Evolutionary conservation across 1,140 invertebrate species (phyloP).

Genomic region (Agrypnia vestita): DNA sequence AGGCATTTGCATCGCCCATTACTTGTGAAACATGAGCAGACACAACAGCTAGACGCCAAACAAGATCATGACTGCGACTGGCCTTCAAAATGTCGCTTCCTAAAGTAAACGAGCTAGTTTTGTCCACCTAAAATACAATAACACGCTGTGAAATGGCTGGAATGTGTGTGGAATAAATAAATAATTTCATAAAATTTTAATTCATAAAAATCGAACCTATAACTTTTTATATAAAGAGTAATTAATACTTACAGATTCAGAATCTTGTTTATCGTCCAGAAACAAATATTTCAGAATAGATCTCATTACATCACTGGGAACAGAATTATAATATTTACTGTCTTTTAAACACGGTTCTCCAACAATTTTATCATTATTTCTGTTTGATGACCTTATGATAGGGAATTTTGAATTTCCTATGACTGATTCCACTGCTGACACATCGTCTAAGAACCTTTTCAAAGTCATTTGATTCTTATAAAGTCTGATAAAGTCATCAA

Average conservation of each 20-base stretch:
- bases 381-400: slow-evolving; percentile 69
- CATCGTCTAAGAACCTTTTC: slow-evolving; percentile 49
- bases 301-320: slow-evolving; percentile 80
- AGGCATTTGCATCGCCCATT: slow-evolving; percentile 83
- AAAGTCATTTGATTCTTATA: slow-evolving; percentile 39
- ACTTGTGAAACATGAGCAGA: slow-evolving; percentile 85
- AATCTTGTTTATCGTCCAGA: slow-evolving; percentile 80
- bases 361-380: slow-evolving; percentile 65
- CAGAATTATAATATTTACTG: slow-evolving; percentile 77
- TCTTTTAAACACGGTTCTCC: slow-evolving; percentile 65
- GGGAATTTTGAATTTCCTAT: slow-evolving; percentile 63
- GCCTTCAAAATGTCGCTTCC: slow-evolving; percentile 79
- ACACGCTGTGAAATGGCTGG: background rate
- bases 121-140: slow-evolving; percentile 41
- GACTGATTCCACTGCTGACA: slow-evolving; percentile 37
- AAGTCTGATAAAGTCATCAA: slow-evolving; percentile 50
- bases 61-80: slow-evolving; percentile 83
- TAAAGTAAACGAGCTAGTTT: slow-evolving; percentile 46
- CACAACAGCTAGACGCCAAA: slow-evolving; percentile 88
- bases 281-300: slow-evolving; percentile 90
- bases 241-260: slow-evolving; percentile 20
- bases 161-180: background rate
- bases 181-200: background rate
- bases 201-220: background rate
- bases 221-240: background rate